These are phyloP conservation scores for Ectropis grisescens DNA, from an alignment of 1,140 invertebrate species.

Conservation along the genomic window DNA sequence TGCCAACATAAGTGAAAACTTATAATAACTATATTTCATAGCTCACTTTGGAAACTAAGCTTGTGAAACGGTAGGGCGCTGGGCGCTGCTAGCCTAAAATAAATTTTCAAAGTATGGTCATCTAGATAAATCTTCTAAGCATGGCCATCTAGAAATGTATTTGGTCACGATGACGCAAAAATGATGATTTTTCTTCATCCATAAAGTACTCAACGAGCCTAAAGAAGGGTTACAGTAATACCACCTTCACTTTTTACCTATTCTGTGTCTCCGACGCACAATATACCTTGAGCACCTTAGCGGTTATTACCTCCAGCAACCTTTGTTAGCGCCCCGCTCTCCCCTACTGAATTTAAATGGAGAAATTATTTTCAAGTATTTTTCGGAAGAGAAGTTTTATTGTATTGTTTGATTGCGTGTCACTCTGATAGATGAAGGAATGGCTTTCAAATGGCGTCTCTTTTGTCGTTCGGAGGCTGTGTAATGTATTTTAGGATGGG, in stretches of 20 bases:
- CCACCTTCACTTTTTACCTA: neutral
- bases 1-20: too few species aligned
- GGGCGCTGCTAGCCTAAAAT: too few species aligned
- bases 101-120: too few species aligned
- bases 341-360: slow-evolving; percentile 66
- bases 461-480: slow-evolving; percentile 42
- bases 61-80: too few species aligned
- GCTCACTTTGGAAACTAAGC: too few species aligned
- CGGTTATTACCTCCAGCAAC: slow-evolving; percentile 48
- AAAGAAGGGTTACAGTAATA: neutral
- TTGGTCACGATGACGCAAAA: too few species aligned
- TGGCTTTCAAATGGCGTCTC: slow-evolving; percentile 48
- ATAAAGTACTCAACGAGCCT: too few species aligned
- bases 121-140: too few species aligned
- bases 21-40: too few species aligned
- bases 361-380: slow-evolving; percentile 68
- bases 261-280: slow-evolving; percentile 15
- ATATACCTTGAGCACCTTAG: slow-evolving; percentile 28
- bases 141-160: too few species aligned
- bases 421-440: slow-evolving; percentile 63
- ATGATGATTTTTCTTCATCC: too few species aligned
- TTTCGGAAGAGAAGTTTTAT: slow-evolving; percentile 66
- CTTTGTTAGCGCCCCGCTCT: slow-evolving; percentile 45
- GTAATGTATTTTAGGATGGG: slow-evolving; percentile 51
- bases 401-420: slow-evolving; percentile 69